Percentiles rank a stretch among this genome's conserved stretches.
These are phyloP conservation scores for Pseudoatta argentina DNA, from an alignment of 1,140 invertebrate genomes.

Conservation along the genomic window DNA sequence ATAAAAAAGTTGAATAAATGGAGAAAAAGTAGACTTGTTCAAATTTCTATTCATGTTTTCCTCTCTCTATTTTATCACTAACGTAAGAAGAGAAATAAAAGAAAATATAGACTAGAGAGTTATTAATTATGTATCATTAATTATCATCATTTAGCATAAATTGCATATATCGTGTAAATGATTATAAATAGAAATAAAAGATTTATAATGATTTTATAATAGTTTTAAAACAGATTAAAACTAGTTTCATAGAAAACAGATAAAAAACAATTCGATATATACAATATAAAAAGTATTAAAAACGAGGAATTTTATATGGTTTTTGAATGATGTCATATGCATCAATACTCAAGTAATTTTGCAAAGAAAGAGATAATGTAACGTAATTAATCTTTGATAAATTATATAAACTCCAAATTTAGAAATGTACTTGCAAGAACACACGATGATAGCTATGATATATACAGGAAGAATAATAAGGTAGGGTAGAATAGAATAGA, in stretches of 20 bases:
- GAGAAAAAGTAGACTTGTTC: background rate
- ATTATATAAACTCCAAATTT: slow-evolving; percentile 70
- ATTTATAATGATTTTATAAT: background rate
- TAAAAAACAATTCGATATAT: background rate
- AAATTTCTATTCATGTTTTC: background rate
- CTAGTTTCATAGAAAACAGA: background rate
- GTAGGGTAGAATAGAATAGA: slow-evolving; percentile 69
- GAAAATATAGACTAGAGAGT: background rate
- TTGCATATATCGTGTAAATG: background rate
- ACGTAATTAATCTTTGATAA: slow-evolving; percentile 57
- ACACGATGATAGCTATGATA: background rate
- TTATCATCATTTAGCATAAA: background rate
- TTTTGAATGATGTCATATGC: background rate
- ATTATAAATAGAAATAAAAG: background rate
- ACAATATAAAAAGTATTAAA: background rate
- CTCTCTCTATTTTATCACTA: background rate
- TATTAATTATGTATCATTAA: background rate
- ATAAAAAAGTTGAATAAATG: background rate
- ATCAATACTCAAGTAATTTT: background rate
- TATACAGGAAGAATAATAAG: slow-evolving; percentile 52
- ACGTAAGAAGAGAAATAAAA: background rate
- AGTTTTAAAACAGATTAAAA: background rate
- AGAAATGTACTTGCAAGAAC: slow-evolving; percentile 24
- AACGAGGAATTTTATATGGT: background rate
- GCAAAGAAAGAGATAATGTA: background rate